A percentile compares a stretch with the other conserved stretches of the same genome.
These are phyloP conservation scores for Anthoscopus minutus DNA, from an alignment of 2,113 vertebrate genomes.

Conservation along the genomic window DNA sequence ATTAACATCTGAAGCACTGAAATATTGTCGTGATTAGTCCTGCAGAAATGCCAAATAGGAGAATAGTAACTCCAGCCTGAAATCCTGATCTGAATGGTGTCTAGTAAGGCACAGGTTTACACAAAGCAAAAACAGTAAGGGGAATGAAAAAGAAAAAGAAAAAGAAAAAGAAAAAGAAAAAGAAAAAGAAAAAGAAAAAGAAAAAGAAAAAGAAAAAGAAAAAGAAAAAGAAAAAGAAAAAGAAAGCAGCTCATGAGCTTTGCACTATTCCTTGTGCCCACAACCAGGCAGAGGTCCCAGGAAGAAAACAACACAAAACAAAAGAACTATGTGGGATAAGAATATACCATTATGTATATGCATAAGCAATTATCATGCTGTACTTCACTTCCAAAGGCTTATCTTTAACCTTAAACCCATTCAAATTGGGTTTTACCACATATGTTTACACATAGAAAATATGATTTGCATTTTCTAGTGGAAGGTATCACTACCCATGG, in stretches of 20 bases:
- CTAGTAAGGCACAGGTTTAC: background rate
- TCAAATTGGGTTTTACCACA: background rate
- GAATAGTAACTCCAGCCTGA: background rate
- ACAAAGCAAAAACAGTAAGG: background rate
- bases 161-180: background rate
- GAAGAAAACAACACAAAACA: background rate
- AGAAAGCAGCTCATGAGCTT: background rate
- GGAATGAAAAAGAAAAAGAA: background rate
- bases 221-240: rapidly evolving
- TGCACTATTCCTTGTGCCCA: background rate
- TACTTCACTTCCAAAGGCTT: background rate
- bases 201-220: background rate
- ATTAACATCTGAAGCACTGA: constrained; percentile 22
- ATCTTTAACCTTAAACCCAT: background rate
- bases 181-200: background rate
- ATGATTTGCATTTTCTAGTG: background rate
- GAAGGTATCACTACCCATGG: background rate
- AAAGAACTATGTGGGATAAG: background rate
- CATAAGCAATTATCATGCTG: background rate
- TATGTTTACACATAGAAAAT: background rate
- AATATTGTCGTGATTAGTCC: background rate
- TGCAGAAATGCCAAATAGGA: background rate
- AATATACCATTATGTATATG: background rate
- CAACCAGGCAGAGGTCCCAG: background rate
- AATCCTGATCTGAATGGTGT: background rate